These are phyloP conservation scores for Sepioteuthis lessoniana DNA, from an alignment of 2,888 invertebrate genomes.

Conservation along the genomic window DNA sequence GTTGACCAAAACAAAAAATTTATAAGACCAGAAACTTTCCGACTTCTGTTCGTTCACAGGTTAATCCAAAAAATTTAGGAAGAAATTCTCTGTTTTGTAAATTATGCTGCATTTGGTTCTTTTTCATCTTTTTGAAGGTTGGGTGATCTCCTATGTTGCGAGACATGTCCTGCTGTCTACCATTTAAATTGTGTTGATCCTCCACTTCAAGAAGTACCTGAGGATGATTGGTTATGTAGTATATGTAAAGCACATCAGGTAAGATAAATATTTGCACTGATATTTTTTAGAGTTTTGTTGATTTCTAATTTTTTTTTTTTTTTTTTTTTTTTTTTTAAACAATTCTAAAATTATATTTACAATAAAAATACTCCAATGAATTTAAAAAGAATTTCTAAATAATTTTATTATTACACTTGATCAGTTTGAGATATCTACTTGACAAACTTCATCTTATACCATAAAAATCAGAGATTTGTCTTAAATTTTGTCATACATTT, in stretches of 20 bases:
- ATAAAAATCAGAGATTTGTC: no score
- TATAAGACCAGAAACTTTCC: no score
- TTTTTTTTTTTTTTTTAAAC: no score
- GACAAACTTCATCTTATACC: not conserved
- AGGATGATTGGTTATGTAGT: slow-evolving; percentile 97
- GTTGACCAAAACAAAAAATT: no score
- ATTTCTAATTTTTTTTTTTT: not conserved
- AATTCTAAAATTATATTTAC: no score
- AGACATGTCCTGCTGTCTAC: slow-evolving; percentile 97
- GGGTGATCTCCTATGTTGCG: slow-evolving; percentile 96
- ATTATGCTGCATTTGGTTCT: not conserved
- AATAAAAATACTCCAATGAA: no score
- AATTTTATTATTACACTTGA: not conserved
- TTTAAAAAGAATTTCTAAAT: not conserved
- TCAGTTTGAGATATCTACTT: not conserved
- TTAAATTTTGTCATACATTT: no score
- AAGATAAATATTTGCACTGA: slow-evolving; percentile 50
- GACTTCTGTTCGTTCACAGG: no score
- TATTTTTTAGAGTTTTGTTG: not conserved
- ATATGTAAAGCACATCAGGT: slow-evolving; percentile 93
- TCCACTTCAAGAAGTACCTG: slow-evolving; percentile 92
- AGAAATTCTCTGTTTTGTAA: not conserved
- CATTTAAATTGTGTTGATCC: slow-evolving; percentile 97
- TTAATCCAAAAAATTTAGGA: no score
- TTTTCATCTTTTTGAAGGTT: slow-evolving; percentile 62